Conservation (phyloP, 2,888 invertebrate genomes). For the Agriopis marginaria region DNA sequence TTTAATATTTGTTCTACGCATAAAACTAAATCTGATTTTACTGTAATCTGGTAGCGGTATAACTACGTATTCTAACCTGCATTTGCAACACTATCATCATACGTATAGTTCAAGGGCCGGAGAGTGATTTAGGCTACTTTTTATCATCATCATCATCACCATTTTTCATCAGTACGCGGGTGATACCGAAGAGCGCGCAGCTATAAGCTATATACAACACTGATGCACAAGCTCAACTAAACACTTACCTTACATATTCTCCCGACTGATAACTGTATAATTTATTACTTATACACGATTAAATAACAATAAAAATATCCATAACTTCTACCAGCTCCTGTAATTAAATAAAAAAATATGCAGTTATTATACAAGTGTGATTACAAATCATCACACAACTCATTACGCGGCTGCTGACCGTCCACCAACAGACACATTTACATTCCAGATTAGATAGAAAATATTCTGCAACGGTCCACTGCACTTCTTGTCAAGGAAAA, state of each 20-base stretch:
- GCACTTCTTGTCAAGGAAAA: conserved; percentile 40
- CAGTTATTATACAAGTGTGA: conserved; percentile 33
- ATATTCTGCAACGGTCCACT: conserved; percentile 46
- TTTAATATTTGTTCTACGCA: no score
- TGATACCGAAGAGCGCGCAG: no score
- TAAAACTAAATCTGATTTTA: no score
- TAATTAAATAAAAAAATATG: conserved; percentile 9
- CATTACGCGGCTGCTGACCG: conserved; percentile 53
- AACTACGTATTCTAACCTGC: no score
- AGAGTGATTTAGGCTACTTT: no score
- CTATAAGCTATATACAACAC: neutral
- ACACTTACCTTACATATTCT: neutral
- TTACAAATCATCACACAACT: conserved; percentile 51
- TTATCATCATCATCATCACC: no score
- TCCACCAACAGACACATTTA: conserved; percentile 49
- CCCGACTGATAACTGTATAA: neutral
- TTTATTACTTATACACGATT: conserved; percentile 6
- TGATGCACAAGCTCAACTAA: neutral
- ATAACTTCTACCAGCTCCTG: conserved; percentile 1
- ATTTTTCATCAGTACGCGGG: no score
- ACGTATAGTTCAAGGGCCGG: no score
- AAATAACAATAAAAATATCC: conserved; percentile 11
- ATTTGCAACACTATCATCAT: no score
- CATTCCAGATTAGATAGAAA: conserved; percentile 65
- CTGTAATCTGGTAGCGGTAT: no score